Conservation (phyloP, 30 jellyfish, hydroid and myxozoan species). For the Morbakka virulenta region DNA sequence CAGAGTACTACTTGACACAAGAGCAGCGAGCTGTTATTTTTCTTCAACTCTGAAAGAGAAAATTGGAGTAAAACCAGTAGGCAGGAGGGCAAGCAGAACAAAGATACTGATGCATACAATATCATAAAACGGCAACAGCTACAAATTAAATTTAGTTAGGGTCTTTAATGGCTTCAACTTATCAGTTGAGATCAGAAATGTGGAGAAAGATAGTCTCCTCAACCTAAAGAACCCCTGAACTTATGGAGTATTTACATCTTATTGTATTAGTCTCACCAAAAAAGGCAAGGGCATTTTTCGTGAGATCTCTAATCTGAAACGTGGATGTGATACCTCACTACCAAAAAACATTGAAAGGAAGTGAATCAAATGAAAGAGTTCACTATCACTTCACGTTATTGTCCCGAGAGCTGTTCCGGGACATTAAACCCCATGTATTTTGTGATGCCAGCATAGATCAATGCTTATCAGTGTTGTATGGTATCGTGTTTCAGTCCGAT, state of each 20-base stretch:
- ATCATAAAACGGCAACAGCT: neutral
- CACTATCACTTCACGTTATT: slow-evolving; percentile 18
- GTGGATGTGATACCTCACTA: slow-evolving; percentile 52
- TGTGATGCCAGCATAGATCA: slow-evolving; percentile 68
- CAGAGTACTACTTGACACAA: slow-evolving; percentile 42
- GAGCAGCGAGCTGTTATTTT: slow-evolving; percentile 52
- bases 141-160: neutral
- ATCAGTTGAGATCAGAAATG: slow-evolving; percentile 14
- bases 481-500: slow-evolving; percentile 52
- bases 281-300: slow-evolving; percentile 41
- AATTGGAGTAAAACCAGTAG: slow-evolving; percentile 6
- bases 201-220: slow-evolving; percentile 20
- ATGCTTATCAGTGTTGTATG: slow-evolving; percentile 47
- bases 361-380: slow-evolving; percentile 35
- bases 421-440: slow-evolving; percentile 53
- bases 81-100: slow-evolving; percentile 13
- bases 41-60: slow-evolving; percentile 28
- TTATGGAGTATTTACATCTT: slow-evolving; percentile 45
- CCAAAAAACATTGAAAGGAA: slow-evolving; percentile 20
- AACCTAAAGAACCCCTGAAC: slow-evolving; percentile 32
- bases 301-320: slow-evolving; percentile 46
- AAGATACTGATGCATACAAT: slow-evolving; percentile 51
- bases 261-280: slow-evolving; percentile 44
- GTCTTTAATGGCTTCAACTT: slow-evolving; percentile 11
- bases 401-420: neutral